Evolutionary conservation across 2,113 vertebrate species (phyloP).

Genomic region (Stercorarius parasiticus): DNA sequence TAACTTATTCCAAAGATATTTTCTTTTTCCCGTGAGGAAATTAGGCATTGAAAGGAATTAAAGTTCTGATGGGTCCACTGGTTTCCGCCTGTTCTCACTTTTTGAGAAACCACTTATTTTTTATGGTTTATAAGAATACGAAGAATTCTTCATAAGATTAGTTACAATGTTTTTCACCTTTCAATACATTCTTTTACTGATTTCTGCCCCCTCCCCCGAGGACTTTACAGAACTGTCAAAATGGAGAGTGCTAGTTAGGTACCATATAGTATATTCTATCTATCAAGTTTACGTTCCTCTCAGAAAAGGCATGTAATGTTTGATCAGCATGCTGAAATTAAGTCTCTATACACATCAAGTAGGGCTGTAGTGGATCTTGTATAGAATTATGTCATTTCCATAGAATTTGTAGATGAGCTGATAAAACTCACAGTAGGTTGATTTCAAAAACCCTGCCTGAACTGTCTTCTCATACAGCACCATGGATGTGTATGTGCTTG

Average conservation of each 20-base stretch:
- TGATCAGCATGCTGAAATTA: neutral
- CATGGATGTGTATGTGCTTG: neutral
- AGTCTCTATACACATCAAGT: neutral
- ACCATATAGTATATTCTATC: neutral
- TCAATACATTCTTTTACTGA: neutral
- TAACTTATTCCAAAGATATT: neutral
- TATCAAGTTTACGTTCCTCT: neutral
- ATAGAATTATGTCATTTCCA: neutral
- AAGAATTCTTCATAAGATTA: neutral
- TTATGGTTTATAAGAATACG: neutral
- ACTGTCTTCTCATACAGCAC: neutral
- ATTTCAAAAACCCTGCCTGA: neutral
- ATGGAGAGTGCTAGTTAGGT: neutral
- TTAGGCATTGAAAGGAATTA: neutral
- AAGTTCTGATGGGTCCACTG: neutral
- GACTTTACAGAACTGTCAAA: neutral
- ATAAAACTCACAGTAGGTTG: neutral
- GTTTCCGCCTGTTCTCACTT: neutral
- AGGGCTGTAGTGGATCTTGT: neutral
- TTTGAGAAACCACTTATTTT: neutral
- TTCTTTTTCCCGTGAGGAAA: neutral
- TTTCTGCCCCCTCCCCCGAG: fast-evolving
- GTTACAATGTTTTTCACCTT: neutral
- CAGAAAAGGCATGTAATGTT: neutral
- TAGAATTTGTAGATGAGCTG: neutral